phyloP scores from a whole-genome alignment of 2,113 vertebrate species.

The Hirundichthys speculiger region DNA sequence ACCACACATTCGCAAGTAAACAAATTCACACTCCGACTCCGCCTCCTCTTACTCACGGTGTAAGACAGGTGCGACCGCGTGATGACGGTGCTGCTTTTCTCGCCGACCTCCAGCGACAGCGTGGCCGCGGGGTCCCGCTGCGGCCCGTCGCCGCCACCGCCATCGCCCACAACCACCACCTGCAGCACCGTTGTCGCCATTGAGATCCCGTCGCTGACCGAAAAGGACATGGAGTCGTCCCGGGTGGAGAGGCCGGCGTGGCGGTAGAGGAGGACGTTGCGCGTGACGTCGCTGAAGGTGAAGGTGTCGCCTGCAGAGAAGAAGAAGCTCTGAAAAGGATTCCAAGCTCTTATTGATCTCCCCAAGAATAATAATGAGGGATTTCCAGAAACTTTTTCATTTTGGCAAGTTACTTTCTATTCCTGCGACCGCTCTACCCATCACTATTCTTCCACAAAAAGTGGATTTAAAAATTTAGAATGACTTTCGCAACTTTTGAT shows the following conservation, averaged over 20 bases:
- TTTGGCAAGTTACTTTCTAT: too few relatives aligned
- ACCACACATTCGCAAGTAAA: too few relatives aligned
- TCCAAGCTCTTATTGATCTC: too few relatives aligned
- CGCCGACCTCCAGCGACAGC: conserved; percentile 83
- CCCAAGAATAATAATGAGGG: too few relatives aligned
- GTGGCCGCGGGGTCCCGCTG: conserved; percentile 78
- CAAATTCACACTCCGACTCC: too few relatives aligned
- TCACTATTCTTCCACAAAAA: too few relatives aligned
- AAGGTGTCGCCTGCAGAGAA: conserved; percentile 87
- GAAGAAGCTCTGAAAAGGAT: conserved; percentile 8
- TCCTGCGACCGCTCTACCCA: too few relatives aligned
- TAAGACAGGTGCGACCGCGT: conserved; percentile 88
- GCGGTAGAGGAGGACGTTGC: conserved; percentile 84
- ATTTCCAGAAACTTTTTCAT: too few relatives aligned
- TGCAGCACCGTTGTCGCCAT: conserved; percentile 81
- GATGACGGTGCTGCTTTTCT: conserved; percentile 85
- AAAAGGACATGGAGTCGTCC: conserved; percentile 90
- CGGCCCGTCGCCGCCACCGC: conserved; percentile 75
- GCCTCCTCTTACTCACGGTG: conserved; percentile 76
- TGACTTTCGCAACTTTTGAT: too few relatives aligned
- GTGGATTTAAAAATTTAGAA: too few relatives aligned
- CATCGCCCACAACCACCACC: conserved; percentile 80
- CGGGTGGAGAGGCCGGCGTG: conserved; percentile 82
- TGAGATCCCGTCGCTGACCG: conserved; percentile 88
- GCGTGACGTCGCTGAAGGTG: conserved; percentile 88